Base-by-base conservation (phyloP, 2,797 vertebrate genomes). In the Alectoris magna region DNA sequence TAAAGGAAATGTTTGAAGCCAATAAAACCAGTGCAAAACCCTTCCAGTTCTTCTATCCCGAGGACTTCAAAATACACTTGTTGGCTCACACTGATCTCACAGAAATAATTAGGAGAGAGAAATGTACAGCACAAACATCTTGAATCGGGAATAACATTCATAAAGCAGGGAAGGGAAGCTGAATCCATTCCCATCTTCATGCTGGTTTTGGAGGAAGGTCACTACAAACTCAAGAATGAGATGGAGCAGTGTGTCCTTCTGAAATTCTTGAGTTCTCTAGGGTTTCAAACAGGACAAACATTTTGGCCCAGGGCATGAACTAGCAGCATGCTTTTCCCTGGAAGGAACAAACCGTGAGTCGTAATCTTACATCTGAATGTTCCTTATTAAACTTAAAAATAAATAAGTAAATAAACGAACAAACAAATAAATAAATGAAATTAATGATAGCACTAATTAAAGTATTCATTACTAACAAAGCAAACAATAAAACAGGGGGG, bases 211-310 rank as follows among this genome's bases (percentile, higher is more conserved):
- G 11, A 88, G 53, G 38, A 69, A 84, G 44, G 59, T 76, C 56
- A 86, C 51, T n/a, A 73, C 22, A 70, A 38, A 70, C 24, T 34
- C 68, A 67, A 51, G 29, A n/a, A 14, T 48, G 17, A 55, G 8
- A 66, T 3, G 1, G 51, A 56, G 16, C 48, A 67, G 2, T 21
- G 39, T 44, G 59, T 66, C 74, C 36, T 90, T 84, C 63, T 53
- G 46, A 90, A 91, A 84, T 92, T 88, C 72, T 67, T 88, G 6
- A 84, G 51, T 91, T 68, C 82, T 84, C 60, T 67, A 21, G 43
- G 27, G 83, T 66, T 94, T 87, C 17, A 70, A 62, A 62, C 60
- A 62, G 10, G 21, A 76, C 71, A 41, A 90, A 71, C 14, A 18
- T 38, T 84, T 87, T 62, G 15, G 49, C 68, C 31, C 41, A 59